These are phyloP conservation scores for Trichogramma pretiosum DNA, from an alignment of 1,140 invertebrate species.

Conservation along the genomic window DNA sequence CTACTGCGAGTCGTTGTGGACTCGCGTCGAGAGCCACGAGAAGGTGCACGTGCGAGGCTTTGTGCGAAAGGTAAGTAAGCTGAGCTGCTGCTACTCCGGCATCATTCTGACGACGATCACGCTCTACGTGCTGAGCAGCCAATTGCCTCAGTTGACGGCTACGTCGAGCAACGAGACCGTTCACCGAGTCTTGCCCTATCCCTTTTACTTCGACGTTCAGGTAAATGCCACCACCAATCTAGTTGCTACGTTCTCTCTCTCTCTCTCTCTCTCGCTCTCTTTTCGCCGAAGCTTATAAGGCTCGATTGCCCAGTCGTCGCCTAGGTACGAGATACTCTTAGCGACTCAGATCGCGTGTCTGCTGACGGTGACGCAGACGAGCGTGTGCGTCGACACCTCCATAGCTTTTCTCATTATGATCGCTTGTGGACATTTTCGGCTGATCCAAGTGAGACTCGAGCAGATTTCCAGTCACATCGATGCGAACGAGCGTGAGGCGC, in stretches of 20 bases:
- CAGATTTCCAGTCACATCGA: not conserved
- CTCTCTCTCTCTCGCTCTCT: no score
- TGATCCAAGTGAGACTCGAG: not conserved
- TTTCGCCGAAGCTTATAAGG: not conserved
- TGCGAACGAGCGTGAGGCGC: not conserved
- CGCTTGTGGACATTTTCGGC: slow-evolving; percentile 7
- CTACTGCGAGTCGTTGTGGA: not conserved
- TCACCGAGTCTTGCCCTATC: slow-evolving; percentile 2
- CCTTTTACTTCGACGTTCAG: slow-evolving; percentile 7
- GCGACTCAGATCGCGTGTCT: slow-evolving; percentile 1
- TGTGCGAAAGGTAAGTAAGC: slow-evolving; percentile 1
- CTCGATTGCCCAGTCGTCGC: not conserved
- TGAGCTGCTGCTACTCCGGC: slow-evolving; percentile 6
- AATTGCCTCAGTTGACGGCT: slow-evolving; percentile 4
- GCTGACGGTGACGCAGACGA: slow-evolving; percentile 8
- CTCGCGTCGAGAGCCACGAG: not conserved
- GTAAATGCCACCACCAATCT: not conserved
- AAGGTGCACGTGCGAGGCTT: slow-evolving; percentile 1
- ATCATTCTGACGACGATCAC: slow-evolving; percentile 9
- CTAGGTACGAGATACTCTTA: slow-evolving; percentile 2
- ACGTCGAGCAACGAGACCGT: not conserved
- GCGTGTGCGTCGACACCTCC: slow-evolving; percentile 8
- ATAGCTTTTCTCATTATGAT: slow-evolving; percentile 8
- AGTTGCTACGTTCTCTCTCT: no score
- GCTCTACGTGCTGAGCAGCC: slow-evolving; percentile 7